Base-by-base conservation (phyloP, 2,888 invertebrate genomes). In the Apodemia zela region DNA sequence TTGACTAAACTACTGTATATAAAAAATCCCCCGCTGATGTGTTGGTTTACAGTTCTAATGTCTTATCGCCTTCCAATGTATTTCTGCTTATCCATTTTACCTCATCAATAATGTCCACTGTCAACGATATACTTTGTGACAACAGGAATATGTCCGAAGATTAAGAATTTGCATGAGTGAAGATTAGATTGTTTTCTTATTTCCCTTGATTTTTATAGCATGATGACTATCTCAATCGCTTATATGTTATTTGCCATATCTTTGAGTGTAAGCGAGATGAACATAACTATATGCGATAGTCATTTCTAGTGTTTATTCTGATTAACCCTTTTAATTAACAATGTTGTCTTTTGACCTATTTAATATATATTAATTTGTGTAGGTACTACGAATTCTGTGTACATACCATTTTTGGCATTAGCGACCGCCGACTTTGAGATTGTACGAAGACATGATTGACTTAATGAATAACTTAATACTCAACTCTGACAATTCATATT, bases 41-140 rank as follows among this genome's bases (percentile, higher is more conserved):
- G 8, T n/a, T 57, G 54, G 25, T 57, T 57, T 29, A 57, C 21
- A 51, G 13, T 21, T 51, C 21, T 51, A 51, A 25, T 25, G 54
- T 25, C 25, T 54, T 54, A 54, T 54, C 54, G 54, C 25, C 54
- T 25, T 54, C 54, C 21, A 25, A 49, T n/a, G 60, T 59, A 51
- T 51, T 42, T 42, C 63, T 61, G 63, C 65, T 63, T 63, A 63
- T 54, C 63, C 63, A 65, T 59, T 49, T 65, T 61, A 38, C 58
- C 62, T 60, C 60, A 63, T 51, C 65, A 61, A 59, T 51, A n/a
- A 35, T 51, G 51, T 63, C 61, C 61, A 59, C 61, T 61, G 61
- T 63, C 63, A 59, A 61, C 60, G 42, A 54, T 54, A 54, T n/a
- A n/a, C n/a, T 25, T n/a, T 18, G 11, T 51, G 51, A 25, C 51